Conservation (phyloP, 1,140 invertebrate species). For the Chymomyza costata region DNA sequence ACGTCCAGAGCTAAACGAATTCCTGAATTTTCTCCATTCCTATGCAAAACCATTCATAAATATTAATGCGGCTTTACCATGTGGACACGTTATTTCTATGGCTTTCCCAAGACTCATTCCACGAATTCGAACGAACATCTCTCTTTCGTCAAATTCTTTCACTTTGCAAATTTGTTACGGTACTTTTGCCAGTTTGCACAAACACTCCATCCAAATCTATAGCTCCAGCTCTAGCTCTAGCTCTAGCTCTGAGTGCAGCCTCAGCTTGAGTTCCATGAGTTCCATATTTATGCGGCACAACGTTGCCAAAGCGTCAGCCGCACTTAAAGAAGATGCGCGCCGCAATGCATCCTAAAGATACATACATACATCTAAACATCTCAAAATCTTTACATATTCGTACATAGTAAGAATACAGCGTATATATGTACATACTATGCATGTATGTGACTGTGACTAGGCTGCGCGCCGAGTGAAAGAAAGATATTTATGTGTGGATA, state of each 20-base stretch:
- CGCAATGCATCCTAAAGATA: conserved; percentile 25
- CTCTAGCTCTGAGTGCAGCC: conserved; percentile 8
- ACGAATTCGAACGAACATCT: conserved; percentile 49
- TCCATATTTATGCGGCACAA: conserved; percentile 58
- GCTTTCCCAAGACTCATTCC: conserved; percentile 23
- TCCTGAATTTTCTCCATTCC: too few species aligned
- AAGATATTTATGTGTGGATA: conserved; percentile 37
- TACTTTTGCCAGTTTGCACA: conserved; percentile 48
- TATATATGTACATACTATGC: too few species aligned
- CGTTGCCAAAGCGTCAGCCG: conserved; percentile 31
- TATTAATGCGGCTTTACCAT: conserved; percentile 49
- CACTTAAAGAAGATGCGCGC: conserved; percentile 58
- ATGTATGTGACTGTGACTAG: background rate
- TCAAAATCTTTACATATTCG: too few species aligned
- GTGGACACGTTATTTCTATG: conserved; percentile 25
- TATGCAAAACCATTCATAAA: conserved; percentile 58
- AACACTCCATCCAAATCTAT: background rate
- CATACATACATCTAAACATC: background rate
- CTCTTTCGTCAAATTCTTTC: conserved; percentile 64
- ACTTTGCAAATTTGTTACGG: conserved; percentile 64
- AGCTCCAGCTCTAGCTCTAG: background rate
- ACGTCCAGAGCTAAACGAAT: too few species aligned
- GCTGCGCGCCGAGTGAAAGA: background rate
- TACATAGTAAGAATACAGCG: too few species aligned
- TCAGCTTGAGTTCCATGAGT: conserved; percentile 16